Conservation (phyloP, 2,888 invertebrate species). For the Strigamia crassipes region DNA sequence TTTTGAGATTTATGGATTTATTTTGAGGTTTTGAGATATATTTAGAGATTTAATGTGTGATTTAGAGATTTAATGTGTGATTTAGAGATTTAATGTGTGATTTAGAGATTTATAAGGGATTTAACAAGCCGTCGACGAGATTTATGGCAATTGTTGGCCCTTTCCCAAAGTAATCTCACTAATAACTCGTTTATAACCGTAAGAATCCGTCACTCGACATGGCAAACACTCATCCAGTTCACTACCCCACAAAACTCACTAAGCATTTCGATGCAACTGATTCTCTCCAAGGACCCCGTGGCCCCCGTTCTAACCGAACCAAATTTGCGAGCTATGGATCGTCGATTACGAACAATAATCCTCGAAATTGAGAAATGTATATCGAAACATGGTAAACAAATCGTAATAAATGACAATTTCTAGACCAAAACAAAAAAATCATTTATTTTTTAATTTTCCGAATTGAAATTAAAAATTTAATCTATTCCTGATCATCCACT, state of each 20-base stretch:
- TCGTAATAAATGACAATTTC: neutral
- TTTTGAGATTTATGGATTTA: no score
- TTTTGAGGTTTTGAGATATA: no score
- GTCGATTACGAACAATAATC: constrained; percentile 74
- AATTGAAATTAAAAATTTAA: neutral
- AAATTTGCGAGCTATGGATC: constrained; percentile 77
- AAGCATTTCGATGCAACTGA: constrained; percentile 65
- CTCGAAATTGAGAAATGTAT: constrained; percentile 76
- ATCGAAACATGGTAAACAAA: neutral
- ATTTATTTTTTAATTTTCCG: neutral
- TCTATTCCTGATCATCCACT: neutral
- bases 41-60: no score
- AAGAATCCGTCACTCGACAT: constrained; percentile 73
- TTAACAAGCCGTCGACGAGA: no score
- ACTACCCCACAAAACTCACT: constrained; percentile 69
- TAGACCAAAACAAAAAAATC: neutral
- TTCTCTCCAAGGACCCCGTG: constrained; percentile 62
- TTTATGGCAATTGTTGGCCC: no score
- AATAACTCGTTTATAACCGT: constrained; percentile 18
- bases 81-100: no score
- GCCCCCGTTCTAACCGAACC: constrained; percentile 70
- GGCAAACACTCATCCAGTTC: constrained; percentile 71
- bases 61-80: no score
- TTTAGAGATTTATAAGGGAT: no score
- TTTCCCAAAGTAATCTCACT: no score